Conservation (phyloP, 1,140 invertebrate species). For the Tetraneura akinire region DNA sequence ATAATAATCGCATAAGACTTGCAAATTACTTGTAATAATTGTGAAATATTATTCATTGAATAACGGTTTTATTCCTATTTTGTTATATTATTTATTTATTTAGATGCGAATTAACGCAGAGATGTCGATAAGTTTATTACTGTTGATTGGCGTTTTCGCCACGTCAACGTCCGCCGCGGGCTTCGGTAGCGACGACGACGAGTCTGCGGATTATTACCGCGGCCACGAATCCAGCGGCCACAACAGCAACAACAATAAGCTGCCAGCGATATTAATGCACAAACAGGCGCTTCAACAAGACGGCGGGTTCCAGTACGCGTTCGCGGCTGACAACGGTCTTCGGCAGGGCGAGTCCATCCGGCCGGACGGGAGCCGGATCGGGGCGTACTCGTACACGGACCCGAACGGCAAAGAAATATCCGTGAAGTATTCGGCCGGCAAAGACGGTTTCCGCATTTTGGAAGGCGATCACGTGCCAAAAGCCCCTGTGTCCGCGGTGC, state of each 20-base stretch:
- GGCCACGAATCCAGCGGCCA: slow-evolving; percentile 43
- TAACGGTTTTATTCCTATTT: no score
- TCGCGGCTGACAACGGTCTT: slow-evolving; percentile 68
- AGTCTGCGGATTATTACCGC: background rate
- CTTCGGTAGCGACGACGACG: background rate
- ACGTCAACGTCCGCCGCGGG: background rate
- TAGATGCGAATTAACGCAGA: no score
- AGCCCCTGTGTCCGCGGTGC: background rate
- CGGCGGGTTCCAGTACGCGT: slow-evolving; percentile 67
- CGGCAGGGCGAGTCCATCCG: slow-evolving; percentile 67
- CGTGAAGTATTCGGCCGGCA: slow-evolving; percentile 62
- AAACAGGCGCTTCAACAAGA: slow-evolving; percentile 61
- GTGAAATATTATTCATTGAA: no score
- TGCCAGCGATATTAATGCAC: slow-evolving; percentile 58
- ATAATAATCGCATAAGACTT: no score
- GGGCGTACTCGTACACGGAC: slow-evolving; percentile 68
- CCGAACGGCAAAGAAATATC: slow-evolving; percentile 64
- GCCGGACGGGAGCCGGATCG: slow-evolving; percentile 67
- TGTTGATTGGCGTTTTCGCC: background rate
- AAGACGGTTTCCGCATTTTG: slow-evolving; percentile 59
- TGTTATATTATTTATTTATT: no score
- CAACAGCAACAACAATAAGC: slow-evolving; percentile 55
- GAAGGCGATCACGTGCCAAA: slow-evolving; percentile 58
- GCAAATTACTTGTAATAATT: no score
- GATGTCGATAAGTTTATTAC: background rate